Evolutionary conservation across 2,113 vertebrate genomes (phyloP), one percentile per base, ranked within the genome.

Genomic region (Crypturellus undulatus): DNA sequence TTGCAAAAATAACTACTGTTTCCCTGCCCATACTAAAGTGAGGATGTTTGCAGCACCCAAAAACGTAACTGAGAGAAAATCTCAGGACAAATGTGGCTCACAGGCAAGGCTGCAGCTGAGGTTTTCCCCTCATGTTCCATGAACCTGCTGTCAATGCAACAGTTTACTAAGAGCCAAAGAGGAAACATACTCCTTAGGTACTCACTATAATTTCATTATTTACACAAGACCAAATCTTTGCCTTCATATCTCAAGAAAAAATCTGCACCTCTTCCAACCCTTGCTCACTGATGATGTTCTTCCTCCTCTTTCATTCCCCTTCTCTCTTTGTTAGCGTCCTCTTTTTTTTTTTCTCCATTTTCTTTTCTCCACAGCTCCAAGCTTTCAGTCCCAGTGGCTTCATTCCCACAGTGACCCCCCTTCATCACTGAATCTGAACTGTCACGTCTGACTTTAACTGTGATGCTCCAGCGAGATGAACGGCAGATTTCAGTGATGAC

Each of bases 51-150:
- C 52, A 25, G 52, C 20, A 59, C 5, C 9, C 59, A 92, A 69
- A 83, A 6, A 20, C 14, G 70, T 34, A 51, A 51, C 26, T 12
- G 5, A 5, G 72, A 85, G 67, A 58, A 90, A 78, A 70, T 22
- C 26, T 79, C 38, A 51, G 1, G 0, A 0, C 0, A 0, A 73
- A 32, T 26, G 49, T 64, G 67, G 34, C 79, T 82, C 51, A 22
- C 17, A 51, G 82, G n/a, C 32, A n/a, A 21, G 18, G 51, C 0
- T 62, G 16, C n/a, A 47, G 49, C 60, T 69, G 36, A 86, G 62
- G 26, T 19, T 80, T 28, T 79, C 32, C 15, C 21, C 62, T 79
- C 8, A n/a, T 18, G 24, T 90, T 78, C 52, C 58, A 72, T 47
- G 80, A 93, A 76, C 28, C 16, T 7, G 18, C 13, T 62, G 26